These are phyloP conservation scores for Oceanodroma leucorhoa DNA, from an alignment of 2,797 vertebrate species.

Conservation along the genomic window DNA sequence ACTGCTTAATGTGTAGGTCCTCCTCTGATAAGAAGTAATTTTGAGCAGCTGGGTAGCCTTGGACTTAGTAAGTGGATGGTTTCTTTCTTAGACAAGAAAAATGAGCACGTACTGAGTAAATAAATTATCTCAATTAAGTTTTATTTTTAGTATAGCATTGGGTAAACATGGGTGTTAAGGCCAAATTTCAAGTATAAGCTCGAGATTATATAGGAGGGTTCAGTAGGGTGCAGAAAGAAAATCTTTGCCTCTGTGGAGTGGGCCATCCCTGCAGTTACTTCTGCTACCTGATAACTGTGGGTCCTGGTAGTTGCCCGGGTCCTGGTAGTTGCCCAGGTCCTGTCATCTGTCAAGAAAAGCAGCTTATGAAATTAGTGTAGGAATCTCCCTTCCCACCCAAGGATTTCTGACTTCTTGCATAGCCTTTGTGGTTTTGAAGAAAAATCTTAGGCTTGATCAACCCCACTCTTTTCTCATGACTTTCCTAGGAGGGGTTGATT, in stretches of 20 bases:
- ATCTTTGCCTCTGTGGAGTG: not conserved
- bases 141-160: not conserved
- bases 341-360: not conserved
- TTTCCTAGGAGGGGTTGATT: not conserved
- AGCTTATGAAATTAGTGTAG: not conserved
- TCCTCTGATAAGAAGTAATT: not conserved
- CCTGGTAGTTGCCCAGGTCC: not conserved
- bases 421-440: not conserved
- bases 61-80: not conserved
- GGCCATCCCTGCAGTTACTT: accelerated
- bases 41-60: not conserved
- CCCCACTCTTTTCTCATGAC: not conserved
- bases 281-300: not conserved
- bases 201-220: not conserved
- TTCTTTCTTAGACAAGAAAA: slow-evolving; percentile 33
- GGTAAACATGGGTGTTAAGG: not conserved
- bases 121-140: not conserved
- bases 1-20: not conserved
- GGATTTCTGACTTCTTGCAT: not conserved
- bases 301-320: not conserved
- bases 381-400: not conserved
- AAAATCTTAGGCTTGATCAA: not conserved
- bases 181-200: not conserved
- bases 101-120: not conserved
- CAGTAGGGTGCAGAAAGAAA: not conserved